A percentile compares a stretch with the other conserved stretches of the same genome.
These are phyloP conservation scores for Muscidifurax raptorellus DNA, from an alignment of 1,140 invertebrate genomes.

Conservation along the genomic window DNA sequence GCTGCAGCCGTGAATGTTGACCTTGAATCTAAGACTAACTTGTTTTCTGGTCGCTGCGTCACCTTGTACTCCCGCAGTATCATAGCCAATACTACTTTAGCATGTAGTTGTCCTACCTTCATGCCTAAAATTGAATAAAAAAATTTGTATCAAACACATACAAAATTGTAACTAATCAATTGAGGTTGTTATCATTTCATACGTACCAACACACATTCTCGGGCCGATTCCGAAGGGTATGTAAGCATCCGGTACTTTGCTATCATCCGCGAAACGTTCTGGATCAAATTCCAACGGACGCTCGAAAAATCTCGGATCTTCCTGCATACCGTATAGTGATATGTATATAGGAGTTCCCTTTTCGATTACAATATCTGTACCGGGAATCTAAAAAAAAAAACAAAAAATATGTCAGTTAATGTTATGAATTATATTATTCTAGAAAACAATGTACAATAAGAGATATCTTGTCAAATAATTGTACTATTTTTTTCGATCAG, in stretches of 20 bases:
- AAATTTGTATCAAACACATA: background rate
- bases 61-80: conserved; percentile 74
- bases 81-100: conserved; percentile 78
- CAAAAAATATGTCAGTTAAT: conserved; percentile 10
- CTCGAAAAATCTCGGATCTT: conserved; percentile 62
- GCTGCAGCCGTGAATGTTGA: conserved; percentile 67
- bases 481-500: no score
- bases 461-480: no score
- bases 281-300: conserved; percentile 60
- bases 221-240: conserved; percentile 62
- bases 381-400: conserved; percentile 63
- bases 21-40: conserved; percentile 61
- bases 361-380: conserved; percentile 64
- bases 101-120: conserved; percentile 81
- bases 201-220: conserved; percentile 62
- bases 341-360: conserved; percentile 65
- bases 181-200: conserved; percentile 57
- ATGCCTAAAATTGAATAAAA: conserved; percentile 71
- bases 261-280: conserved; percentile 58
- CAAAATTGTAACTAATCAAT: conserved; percentile 72
- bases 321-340: conserved; percentile 67
- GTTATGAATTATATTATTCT: no score
- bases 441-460: no score
- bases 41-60: conserved; percentile 64
- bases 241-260: conserved; percentile 56